Evolutionary conservation across 2,797 vertebrate species (phyloP).

Genomic region (Scleropages formosus): DNA sequence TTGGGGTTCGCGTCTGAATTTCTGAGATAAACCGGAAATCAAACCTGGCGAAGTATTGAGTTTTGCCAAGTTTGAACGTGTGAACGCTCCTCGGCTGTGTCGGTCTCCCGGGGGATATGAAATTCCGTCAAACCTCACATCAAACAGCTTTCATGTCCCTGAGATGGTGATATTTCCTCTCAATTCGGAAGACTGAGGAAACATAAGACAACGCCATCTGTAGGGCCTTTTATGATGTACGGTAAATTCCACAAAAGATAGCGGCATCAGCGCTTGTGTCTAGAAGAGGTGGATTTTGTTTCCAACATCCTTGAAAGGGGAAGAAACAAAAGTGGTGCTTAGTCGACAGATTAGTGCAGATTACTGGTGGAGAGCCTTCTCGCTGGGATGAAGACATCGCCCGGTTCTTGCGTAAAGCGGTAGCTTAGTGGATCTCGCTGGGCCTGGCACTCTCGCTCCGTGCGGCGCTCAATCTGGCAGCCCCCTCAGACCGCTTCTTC

Average conservation of each 20-base stretch:
- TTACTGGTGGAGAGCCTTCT: slow-evolving; percentile 7
- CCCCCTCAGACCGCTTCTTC: not conserved
- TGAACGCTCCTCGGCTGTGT: not conserved
- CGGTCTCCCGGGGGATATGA: not conserved
- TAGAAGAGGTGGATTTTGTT: slow-evolving; percentile 19
- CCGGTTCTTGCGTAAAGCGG: not conserved
- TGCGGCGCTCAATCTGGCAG: slow-evolving; percentile 26
- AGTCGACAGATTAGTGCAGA: slow-evolving; percentile 28
- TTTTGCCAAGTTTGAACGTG: not conserved
- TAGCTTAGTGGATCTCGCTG: slow-evolving; percentile 1
- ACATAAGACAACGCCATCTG: slow-evolving; percentile 20
- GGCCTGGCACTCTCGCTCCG: not conserved
- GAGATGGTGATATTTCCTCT: slow-evolving; percentile 2
- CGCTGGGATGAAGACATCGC: slow-evolving; percentile 19
- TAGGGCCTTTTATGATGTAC: slow-evolving; percentile 2
- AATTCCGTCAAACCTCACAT: slow-evolving; percentile 6
- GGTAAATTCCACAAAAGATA: slow-evolving; percentile 1
- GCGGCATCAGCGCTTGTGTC: not conserved
- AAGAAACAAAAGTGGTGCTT: slow-evolving; percentile 3
- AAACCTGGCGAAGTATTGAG: not conserved
- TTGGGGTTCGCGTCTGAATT: not conserved
- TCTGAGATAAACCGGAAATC: not conserved
- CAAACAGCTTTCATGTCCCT: not conserved
- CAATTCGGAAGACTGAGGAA: slow-evolving; percentile 17
- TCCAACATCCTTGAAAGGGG: slow-evolving; percentile 5